Base-by-base conservation (phyloP, 1,140 invertebrate species). In the Nixonia krombeini region DNA sequence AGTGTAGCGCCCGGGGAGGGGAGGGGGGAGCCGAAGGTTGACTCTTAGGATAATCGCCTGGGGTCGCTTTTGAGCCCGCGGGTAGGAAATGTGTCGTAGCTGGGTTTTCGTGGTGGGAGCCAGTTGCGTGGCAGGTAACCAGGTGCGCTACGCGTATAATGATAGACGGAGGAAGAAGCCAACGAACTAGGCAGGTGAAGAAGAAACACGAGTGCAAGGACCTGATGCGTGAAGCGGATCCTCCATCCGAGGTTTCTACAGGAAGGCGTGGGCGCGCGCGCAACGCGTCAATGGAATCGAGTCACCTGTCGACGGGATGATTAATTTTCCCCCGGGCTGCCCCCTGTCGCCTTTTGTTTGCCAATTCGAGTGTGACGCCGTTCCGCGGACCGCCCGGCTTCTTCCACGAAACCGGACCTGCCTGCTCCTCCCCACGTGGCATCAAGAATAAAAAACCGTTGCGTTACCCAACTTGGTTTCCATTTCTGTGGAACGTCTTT, bases 51-150 rank as follows among this genome's bases (percentile, higher is more conserved):
- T n/a, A n/a, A n/a, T n/a, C n/a, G n/a, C n/a, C n/a, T n/a, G n/a
- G n/a, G n/a, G n/a, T n/a, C n/a, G n/a, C n/a, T n/a, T n/a, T n/a
- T n/a, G n/a, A n/a, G n/a, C n/a, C 21, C 29, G 8, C 8, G 9
- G 8, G 9, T 9, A 31, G 29, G 8, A 8, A n/a, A 31, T 12
- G 9, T 31, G 29, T 4, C 29, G 29, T 21, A 2, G 21, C 6
- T 12, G 23, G 12, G 23, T 37, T 38, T 12, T 59, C 21, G 13
- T 55, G 62, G 51, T 45, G 55, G 33, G 29, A 28, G 61, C 57
- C 42, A 52, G 49, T 70, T 47, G 49, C 45, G 44, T 17, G 62
- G 65, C 74, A 78, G 76, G 74, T 79, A 77, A 74, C 75, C 75
- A 79, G 76, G 74, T 79, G 75, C 67, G 71, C 44, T 62, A 75